Percentiles rank a stretch among this genome's conserved stretches.
phyloP scores from a whole-genome alignment of 2,113 vertebrate genomes.

The Cyphomyrus plagiostoma region DNA sequence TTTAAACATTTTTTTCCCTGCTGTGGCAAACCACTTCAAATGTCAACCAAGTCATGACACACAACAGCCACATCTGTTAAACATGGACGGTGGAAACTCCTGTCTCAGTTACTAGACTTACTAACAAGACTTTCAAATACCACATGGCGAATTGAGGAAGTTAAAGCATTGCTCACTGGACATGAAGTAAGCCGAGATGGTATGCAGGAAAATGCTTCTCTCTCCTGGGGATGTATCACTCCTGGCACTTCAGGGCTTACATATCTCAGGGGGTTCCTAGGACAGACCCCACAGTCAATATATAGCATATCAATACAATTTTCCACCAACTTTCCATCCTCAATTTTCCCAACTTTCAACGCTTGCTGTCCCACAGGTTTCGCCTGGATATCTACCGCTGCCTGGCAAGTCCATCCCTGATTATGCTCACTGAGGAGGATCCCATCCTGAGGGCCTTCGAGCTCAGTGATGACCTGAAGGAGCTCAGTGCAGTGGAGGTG shows the following conservation, averaged over 20 bases:
- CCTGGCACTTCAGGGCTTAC: background rate
- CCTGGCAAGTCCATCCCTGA: constrained; percentile 91
- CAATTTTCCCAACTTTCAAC: background rate
- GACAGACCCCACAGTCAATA: background rate
- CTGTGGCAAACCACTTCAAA: background rate
- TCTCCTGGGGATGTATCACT: background rate
- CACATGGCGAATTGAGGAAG: background rate
- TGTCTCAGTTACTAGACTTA: background rate
- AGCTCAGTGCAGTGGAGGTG: constrained; percentile 94
- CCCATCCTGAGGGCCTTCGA: constrained; percentile 95
- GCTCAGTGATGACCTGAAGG: constrained; percentile 90
- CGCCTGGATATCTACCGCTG: constrained; percentile 97
- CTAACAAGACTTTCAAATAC: background rate
- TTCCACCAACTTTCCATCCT: background rate
- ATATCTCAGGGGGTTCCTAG: background rate
- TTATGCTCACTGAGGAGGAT: constrained; percentile 97
- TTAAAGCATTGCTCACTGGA: background rate
- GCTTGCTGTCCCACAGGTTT: constrained; percentile 64
- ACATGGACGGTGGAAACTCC: background rate
- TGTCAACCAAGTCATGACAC: background rate
- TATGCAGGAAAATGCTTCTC: background rate
- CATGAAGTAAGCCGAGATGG: background rate
- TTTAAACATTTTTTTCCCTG: background rate
- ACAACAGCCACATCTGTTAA: background rate
- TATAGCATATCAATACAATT: background rate